Percentiles rank a stretch among this genome's conserved stretches.
Evolutionary conservation across 2,797 vertebrate genomes (phyloP).

Genomic region (Hypotaenidia okinawae): DNA sequence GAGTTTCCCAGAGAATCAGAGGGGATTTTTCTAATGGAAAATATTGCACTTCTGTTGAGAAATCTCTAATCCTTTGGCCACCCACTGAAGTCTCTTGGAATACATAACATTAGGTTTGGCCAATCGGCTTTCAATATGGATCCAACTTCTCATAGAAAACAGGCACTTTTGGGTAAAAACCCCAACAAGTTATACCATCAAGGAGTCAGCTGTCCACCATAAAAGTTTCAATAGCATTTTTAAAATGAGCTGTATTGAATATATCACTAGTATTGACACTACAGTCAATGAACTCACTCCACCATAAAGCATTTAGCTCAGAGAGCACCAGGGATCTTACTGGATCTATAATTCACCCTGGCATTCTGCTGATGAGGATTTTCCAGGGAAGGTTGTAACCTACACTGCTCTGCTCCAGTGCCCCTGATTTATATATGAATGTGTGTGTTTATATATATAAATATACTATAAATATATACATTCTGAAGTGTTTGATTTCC

Average conservation of each 20-base stretch:
- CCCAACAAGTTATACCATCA: neutral
- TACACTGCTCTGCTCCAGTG: neutral
- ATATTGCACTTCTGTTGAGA: constrained; percentile 53
- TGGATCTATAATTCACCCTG: constrained; percentile 30
- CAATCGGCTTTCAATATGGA: neutral
- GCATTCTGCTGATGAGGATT: constrained; percentile 34
- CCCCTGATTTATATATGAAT: neutral
- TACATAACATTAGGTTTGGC: constrained; percentile 27
- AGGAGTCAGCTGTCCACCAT: neutral
- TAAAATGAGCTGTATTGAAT: neutral
- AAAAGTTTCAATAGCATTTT: neutral
- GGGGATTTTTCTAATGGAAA: constrained; percentile 51
- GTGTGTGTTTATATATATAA: neutral
- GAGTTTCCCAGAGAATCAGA: constrained; percentile 43
- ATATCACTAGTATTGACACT: neutral
- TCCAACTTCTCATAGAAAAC: neutral
- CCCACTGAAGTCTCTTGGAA: constrained; percentile 21
- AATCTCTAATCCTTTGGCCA: constrained; percentile 52
- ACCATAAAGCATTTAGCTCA: neutral
- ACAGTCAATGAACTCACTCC: neutral
- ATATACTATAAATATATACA: neutral
- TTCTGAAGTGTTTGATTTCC: neutral
- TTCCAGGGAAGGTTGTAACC: neutral
- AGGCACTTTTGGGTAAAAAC: neutral
- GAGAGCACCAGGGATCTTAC: constrained; percentile 10